phyloP scores from a whole-genome alignment of 1,140 invertebrate genomes.

The Brachionus calyciflorus region DNA sequence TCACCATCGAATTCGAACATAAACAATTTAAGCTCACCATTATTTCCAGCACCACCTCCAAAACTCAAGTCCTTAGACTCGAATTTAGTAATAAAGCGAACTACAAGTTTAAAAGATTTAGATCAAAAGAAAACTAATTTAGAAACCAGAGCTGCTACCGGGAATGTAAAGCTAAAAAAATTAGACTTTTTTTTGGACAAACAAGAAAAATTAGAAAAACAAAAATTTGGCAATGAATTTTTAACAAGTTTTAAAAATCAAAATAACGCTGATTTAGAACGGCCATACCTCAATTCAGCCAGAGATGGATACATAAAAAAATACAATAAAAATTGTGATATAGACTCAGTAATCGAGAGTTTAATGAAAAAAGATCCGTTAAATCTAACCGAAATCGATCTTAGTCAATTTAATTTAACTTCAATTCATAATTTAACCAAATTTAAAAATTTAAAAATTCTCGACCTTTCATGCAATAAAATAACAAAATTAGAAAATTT shows the following conservation, averaged over 20 bases:
- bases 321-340: background rate
- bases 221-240: too few species aligned
- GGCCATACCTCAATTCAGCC: background rate
- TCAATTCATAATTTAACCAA: conserved; percentile 48
- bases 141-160: background rate
- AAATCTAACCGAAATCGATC: background rate
- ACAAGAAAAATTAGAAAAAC: background rate
- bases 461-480: conserved; percentile 57
- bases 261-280: background rate
- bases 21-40: background rate
- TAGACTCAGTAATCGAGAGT: background rate
- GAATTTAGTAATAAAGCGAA: background rate
- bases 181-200: background rate
- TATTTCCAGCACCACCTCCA: background rate
- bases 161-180: background rate
- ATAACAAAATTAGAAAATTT: conserved; percentile 53
- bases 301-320: conserved; percentile 6
- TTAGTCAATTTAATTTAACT: conserved; percentile 1
- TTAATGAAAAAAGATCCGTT: conserved; percentile 3
- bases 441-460: conserved; percentile 53
- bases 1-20: background rate
- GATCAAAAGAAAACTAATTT: background rate
- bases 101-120: conserved; percentile 3
- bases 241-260: conserved; percentile 8
- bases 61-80: conserved; percentile 28